A percentile compares a stretch with the other conserved stretches of the same genome.
Evolutionary conservation across 2,888 invertebrate species (phyloP).

Genomic region (Baccha elongata): DNA sequence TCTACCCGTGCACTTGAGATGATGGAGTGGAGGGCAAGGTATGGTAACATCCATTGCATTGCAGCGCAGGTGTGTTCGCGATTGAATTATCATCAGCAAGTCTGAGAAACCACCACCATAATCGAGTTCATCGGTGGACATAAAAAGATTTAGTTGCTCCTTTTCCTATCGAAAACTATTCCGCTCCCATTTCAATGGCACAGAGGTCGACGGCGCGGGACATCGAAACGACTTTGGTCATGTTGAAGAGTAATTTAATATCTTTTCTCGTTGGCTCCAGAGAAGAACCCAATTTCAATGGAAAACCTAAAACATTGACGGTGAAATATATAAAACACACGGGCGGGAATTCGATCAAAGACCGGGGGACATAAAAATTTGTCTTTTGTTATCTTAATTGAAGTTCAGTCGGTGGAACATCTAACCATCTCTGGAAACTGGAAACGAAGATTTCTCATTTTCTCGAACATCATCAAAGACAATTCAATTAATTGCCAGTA

Average conservation of each 20-base stretch:
- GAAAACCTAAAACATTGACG: slow-evolving; percentile 46
- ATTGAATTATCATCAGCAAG: slow-evolving; percentile 70
- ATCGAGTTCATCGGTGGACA: slow-evolving; percentile 53
- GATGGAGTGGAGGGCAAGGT: background rate
- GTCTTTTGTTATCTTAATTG: slow-evolving; percentile 71
- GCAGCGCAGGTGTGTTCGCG: slow-evolving; percentile 69
- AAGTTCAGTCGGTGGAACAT: slow-evolving; percentile 42
- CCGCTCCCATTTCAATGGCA: slow-evolving; percentile 49
- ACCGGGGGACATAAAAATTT: slow-evolving; percentile 40
- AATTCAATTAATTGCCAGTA: slow-evolving; percentile 60
- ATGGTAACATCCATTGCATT: slow-evolving; percentile 27
- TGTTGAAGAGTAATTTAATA: slow-evolving; percentile 66
- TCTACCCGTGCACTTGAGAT: slow-evolving; percentile 40
- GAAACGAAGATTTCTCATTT: slow-evolving; percentile 1
- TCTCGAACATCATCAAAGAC: too few species aligned
- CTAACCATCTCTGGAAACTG: slow-evolving; percentile 6
- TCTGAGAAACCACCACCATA: slow-evolving; percentile 13
- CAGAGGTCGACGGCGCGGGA: slow-evolving; percentile 7
- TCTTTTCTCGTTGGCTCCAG: slow-evolving; percentile 35
- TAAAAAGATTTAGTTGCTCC: slow-evolving; percentile 47
- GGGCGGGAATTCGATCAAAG: background rate
- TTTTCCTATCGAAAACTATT: slow-evolving; percentile 42
- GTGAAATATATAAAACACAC: slow-evolving; percentile 8
- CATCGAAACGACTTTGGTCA: slow-evolving; percentile 42
- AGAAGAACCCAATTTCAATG: slow-evolving; percentile 51